phyloP scores from a whole-genome alignment of 1,140 invertebrate genomes.

The Nixonia krombeini region DNA sequence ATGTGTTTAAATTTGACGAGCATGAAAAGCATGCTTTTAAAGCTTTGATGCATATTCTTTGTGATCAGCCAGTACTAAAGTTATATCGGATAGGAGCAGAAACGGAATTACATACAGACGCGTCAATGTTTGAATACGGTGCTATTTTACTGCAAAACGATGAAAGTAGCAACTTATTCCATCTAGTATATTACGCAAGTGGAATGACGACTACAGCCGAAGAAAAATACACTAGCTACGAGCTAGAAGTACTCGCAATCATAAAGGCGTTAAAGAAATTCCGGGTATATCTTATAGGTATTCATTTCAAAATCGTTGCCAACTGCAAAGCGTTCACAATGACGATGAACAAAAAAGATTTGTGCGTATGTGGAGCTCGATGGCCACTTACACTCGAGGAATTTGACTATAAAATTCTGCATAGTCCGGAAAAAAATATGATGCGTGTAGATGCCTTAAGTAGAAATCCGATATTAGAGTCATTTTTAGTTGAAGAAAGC shows the following conservation, averaged over 20 bases:
- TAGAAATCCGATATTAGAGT: slow-evolving; percentile 26
- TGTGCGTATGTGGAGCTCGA: slow-evolving; percentile 47
- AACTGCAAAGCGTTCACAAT: slow-evolving; percentile 54
- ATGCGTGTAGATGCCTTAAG: slow-evolving; percentile 55
- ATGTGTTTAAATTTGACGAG: no score
- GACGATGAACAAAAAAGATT: slow-evolving; percentile 48
- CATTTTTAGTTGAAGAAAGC: neutral
- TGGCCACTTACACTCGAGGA: slow-evolving; percentile 21
- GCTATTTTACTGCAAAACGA: neutral
- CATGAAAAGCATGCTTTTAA: no score
- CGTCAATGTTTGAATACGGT: neutral
- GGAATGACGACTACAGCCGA: slow-evolving; percentile 15
- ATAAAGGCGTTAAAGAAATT: slow-evolving; percentile 60
- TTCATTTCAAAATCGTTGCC: slow-evolving; percentile 57
- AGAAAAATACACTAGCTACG: slow-evolving; percentile 54
- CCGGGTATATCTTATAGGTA: slow-evolving; percentile 58
- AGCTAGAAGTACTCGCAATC: slow-evolving; percentile 61
- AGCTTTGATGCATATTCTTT: no score
- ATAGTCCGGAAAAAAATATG: slow-evolving; percentile 41
- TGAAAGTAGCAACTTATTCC: neutral
- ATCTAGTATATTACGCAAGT: slow-evolving; percentile 8
- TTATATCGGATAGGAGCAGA: neutral
- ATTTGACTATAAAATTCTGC: slow-evolving; percentile 23
- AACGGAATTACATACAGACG: slow-evolving; percentile 10
- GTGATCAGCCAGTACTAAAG: no score